Evolutionary conservation across 35 echinoderm and acorn worm species (phyloP).

Genomic region (Heliocidaris erythrogramma): DNA sequence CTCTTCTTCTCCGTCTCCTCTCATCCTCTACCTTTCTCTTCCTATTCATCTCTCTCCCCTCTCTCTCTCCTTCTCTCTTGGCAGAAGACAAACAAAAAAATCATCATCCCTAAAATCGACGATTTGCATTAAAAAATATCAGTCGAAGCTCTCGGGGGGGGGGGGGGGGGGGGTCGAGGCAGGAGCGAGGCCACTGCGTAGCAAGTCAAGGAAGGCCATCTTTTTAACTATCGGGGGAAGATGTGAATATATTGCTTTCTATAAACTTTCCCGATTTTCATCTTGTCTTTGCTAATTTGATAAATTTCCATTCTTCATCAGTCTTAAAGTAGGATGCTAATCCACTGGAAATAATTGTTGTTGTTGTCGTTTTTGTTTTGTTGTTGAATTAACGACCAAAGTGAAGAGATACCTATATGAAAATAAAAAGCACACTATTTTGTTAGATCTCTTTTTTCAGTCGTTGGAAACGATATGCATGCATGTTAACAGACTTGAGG

Average conservation of each 20-base stretch:
- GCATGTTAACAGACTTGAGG: too few species aligned
- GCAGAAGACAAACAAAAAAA: background rate
- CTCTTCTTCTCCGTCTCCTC: background rate
- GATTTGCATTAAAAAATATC: background rate
- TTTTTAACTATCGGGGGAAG: background rate
- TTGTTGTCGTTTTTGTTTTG: too few species aligned
- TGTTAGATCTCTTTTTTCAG: too few species aligned
- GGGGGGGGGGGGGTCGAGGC: background rate
- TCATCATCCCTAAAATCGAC: background rate
- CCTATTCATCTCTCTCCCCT: background rate
- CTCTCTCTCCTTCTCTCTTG: background rate
- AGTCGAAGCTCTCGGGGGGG: background rate
- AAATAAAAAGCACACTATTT: too few species aligned
- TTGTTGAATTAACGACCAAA: too few species aligned
- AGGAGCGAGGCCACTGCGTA: background rate
- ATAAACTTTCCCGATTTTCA: background rate
- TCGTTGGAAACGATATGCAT: too few species aligned
- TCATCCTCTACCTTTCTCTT: background rate
- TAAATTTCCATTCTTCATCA: too few species aligned
- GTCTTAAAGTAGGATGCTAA: too few species aligned
- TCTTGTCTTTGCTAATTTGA: background rate
- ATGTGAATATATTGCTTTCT: background rate
- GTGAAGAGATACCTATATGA: too few species aligned
- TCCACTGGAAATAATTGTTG: too few species aligned
- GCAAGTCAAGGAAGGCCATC: background rate